phyloP scores from a whole-genome alignment of 2,113 vertebrate genomes.

The Synodontis membranacea region DNA sequence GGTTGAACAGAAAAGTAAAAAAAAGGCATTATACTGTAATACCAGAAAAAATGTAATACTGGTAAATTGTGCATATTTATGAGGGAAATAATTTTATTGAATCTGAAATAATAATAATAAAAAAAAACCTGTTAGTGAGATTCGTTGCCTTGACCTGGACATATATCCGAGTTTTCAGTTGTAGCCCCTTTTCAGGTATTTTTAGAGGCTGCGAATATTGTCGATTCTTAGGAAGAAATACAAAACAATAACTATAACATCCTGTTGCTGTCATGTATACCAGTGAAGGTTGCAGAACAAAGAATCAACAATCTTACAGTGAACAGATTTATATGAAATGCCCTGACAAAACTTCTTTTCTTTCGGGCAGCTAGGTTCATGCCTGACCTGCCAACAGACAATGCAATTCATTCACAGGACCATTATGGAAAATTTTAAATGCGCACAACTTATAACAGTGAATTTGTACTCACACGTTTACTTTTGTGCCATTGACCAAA shows the following conservation, averaged over 20 bases:
- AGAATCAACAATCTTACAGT: constrained; percentile 19
- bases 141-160: constrained; percentile 75
- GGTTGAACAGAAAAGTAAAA: not conserved
- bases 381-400: constrained; percentile 50
- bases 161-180: constrained; percentile 68
- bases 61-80: not conserved
- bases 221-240: constrained; percentile 52
- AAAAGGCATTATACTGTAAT: no score
- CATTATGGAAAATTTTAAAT: not conserved
- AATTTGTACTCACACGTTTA: constrained; percentile 66
- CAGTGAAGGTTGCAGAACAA: not conserved
- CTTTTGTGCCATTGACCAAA: constrained; percentile 73
- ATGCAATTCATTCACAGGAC: not conserved
- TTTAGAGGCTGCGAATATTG: not conserved
- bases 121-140: constrained; percentile 68
- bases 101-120: no score
- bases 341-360: constrained; percentile 76
- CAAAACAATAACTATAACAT: not conserved
- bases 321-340: constrained; percentile 68
- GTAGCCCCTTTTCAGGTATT: constrained; percentile 58
- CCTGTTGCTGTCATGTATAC: not conserved
- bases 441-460: not conserved
- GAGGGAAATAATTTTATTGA: not conserved
- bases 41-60: not conserved
- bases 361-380: constrained; percentile 63